Conservation (phyloP, 2,888 invertebrate genomes). For the Parapristionchus giblindavisi region DNA sequence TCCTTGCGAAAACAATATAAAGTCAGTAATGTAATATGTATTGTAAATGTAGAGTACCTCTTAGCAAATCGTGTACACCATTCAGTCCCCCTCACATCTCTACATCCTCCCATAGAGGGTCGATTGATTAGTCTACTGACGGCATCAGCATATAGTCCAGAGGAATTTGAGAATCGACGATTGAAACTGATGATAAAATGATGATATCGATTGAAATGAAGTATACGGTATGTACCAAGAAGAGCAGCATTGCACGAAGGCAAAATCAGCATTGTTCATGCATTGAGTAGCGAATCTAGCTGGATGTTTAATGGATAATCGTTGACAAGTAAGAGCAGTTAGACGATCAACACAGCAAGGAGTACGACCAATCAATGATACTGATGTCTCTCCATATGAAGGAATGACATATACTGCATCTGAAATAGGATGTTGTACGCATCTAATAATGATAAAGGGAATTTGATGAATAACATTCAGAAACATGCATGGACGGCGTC, state of each 20-base stretch:
- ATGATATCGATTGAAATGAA: background rate
- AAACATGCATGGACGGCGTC: too few species aligned
- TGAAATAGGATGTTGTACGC: too few species aligned
- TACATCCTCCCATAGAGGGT: conserved; percentile 41
- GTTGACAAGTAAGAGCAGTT: conserved; percentile 57
- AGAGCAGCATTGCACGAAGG: conserved; percentile 64
- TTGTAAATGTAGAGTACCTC: conserved; percentile 35
- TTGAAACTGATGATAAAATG: conserved; percentile 46
- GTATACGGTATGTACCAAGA: conserved; percentile 50
- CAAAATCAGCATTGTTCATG: conserved; percentile 61
- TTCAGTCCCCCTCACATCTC: conserved; percentile 42
- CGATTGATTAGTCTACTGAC: conserved; percentile 40
- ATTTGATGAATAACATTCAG: too few species aligned
- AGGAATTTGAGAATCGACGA: conserved; percentile 37
- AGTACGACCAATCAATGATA: conserved; percentile 54
- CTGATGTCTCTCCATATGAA: conserved; percentile 26
- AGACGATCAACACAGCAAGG: conserved; percentile 66
- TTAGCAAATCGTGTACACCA: conserved; percentile 50
- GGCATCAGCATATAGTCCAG: conserved; percentile 19
- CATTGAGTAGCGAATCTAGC: conserved; percentile 53
- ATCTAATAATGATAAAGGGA: too few species aligned
- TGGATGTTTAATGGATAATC: conserved; percentile 39
- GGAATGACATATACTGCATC: too few species aligned
- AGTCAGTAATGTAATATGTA: too few species aligned
- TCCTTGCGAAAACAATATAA: too few species aligned